These are phyloP conservation scores for Mesoclemmys tuberculata DNA, from an alignment of 2,113 vertebrate genomes.

Conservation along the genomic window DNA sequence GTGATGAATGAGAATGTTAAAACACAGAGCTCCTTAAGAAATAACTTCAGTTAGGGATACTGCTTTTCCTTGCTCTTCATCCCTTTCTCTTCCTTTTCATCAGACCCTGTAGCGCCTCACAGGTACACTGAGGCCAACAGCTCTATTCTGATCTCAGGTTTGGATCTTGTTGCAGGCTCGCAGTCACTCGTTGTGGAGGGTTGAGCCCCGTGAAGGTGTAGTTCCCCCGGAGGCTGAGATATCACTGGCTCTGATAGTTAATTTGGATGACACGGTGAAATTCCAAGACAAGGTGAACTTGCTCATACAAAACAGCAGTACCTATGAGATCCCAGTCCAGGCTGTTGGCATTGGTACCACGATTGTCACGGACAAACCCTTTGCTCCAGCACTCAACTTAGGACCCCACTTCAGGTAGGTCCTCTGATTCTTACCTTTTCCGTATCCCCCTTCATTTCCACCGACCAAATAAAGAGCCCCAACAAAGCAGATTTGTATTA, in stretches of 20 bases:
- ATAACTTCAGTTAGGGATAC: neutral
- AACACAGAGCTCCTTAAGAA: neutral
- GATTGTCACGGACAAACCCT: conserved; percentile 83
- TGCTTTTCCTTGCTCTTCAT: neutral
- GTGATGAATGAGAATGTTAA: neutral
- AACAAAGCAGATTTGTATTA: neutral
- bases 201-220: conserved; percentile 82
- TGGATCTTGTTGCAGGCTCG: conserved; percentile 71
- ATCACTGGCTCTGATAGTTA: conserved; percentile 79
- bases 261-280: conserved; percentile 81
- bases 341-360: conserved; percentile 87
- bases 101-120: neutral
- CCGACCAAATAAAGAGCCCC: neutral
- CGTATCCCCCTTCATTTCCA: fast-evolving
- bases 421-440: fast-evolving
- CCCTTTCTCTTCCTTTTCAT: neutral
- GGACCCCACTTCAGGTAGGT: conserved; percentile 88
- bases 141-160: neutral
- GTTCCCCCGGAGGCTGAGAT: conserved; percentile 76
- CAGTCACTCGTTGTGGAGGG: conserved; percentile 76
- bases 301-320: conserved; percentile 76
- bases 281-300: conserved; percentile 83
- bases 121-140: neutral
- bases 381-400: conserved; percentile 82
- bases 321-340: conserved; percentile 68